A percentile compares a stretch with the other conserved stretches of the same genome.
These are phyloP conservation scores for Eulemur albifrons DNA, from an alignment of 2,797 vertebrate genomes.

Conservation along the genomic window DNA sequence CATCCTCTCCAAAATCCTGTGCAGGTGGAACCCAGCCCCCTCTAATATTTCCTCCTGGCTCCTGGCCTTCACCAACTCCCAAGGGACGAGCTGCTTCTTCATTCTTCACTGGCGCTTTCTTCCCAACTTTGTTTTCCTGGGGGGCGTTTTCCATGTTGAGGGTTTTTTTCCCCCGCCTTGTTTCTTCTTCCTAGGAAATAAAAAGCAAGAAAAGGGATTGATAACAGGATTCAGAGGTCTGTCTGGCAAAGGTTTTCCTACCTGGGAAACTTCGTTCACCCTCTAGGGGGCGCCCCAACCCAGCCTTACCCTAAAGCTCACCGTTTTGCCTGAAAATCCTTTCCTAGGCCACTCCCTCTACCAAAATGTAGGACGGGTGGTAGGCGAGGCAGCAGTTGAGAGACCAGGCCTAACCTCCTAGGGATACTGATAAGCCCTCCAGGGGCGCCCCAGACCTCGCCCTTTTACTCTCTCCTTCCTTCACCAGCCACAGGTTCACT, in stretches of 20 bases:
- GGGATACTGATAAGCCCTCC: background rate
- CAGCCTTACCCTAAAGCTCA: background rate
- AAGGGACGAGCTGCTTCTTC: background rate
- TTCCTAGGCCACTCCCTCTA: background rate
- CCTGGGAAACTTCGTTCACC: background rate
- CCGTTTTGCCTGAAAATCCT: background rate
- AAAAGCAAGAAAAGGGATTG: background rate
- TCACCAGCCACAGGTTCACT: background rate
- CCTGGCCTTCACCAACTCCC: background rate
- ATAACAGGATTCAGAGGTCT: background rate
- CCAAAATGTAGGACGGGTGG: background rate
- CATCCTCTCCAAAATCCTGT: conserved; percentile 22
- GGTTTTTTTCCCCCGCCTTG: background rate
- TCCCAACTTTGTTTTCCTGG: conserved; percentile 7
- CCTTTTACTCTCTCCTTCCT: background rate
- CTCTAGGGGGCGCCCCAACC: background rate
- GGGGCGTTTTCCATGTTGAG: conserved; percentile 35
- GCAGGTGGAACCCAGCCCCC: background rate
- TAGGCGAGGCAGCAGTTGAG: background rate
- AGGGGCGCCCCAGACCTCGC: background rate
- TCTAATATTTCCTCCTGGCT: conserved; percentile 27
- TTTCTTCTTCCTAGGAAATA: conserved; percentile 42
- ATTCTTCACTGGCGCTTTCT: background rate
- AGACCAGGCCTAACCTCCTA: background rate
- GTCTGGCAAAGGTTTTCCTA: background rate